These are phyloP conservation scores for Spheniscus mendiculus DNA, from an alignment of 2,113 vertebrate genomes.

Conservation along the genomic window DNA sequence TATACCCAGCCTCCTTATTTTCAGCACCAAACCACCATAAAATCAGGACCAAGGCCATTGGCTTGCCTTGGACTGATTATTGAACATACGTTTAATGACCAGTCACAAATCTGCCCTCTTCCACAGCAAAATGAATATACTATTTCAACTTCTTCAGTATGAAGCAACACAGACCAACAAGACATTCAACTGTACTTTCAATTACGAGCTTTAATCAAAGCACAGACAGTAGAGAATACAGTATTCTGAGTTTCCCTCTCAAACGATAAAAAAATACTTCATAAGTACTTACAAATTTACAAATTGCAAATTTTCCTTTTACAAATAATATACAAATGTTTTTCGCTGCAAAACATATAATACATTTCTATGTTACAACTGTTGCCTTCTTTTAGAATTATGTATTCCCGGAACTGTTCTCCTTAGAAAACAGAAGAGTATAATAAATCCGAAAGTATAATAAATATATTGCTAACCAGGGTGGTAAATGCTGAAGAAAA, in stretches of 20 bases:
- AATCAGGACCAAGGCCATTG: not conserved
- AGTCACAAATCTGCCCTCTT: not conserved
- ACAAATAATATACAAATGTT: slow-evolving; percentile 15
- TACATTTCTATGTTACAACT: not conserved
- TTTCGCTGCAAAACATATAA: not conserved
- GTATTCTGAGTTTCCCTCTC: not conserved
- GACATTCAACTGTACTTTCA: not conserved
- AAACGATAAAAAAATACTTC: slow-evolving; percentile 12
- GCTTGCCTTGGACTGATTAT: not conserved
- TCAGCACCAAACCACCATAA: not conserved
- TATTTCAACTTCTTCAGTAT: not conserved
- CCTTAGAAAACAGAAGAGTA: not conserved
- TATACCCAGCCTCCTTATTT: not conserved
- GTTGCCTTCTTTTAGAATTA: not conserved
- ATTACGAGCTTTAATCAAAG: slow-evolving; percentile 28
- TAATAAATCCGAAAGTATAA: not conserved
- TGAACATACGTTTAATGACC: not conserved
- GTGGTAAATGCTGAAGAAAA: not conserved
- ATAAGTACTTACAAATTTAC: not conserved
- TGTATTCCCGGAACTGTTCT: not conserved
- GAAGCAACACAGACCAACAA: not conserved
- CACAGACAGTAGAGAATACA: not conserved
- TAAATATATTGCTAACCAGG: not conserved
- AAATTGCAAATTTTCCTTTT: not conserved
- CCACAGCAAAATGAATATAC: not conserved